Evolutionary conservation across 2,113 vertebrate species (phyloP).

Genomic region (Morone saxatilis): DNA sequence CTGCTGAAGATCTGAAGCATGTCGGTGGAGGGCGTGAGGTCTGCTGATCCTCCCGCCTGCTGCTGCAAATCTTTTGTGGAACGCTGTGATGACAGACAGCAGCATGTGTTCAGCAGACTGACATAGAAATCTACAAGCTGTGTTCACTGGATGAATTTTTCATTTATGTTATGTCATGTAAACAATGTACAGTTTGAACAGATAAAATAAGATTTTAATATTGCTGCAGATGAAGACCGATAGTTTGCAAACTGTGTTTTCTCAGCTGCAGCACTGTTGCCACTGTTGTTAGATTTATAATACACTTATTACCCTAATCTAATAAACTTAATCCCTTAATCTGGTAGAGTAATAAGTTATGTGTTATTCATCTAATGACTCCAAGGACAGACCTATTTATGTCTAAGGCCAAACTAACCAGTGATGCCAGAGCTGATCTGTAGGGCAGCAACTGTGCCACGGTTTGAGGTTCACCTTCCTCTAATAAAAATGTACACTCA

Average conservation of each 20-base stretch:
- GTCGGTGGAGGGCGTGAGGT: background rate
- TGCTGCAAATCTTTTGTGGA: conserved; percentile 52
- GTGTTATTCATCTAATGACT: background rate
- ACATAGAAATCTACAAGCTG: background rate
- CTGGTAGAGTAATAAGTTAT: background rate
- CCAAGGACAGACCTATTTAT: conserved; percentile 34
- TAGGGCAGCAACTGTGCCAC: background rate
- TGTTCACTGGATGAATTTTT: background rate
- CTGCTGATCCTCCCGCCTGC: conserved; percentile 25
- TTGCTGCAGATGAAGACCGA: background rate
- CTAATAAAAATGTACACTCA: background rate
- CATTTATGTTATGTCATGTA: background rate
- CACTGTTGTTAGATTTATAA: background rate
- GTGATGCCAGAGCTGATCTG: background rate
- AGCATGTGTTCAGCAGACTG: conserved; percentile 21
- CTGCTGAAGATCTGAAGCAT: conserved; percentile 25
- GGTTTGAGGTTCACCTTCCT: no score
- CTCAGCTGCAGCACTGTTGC: background rate
- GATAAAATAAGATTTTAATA: background rate
- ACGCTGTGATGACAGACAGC: conserved; percentile 38
- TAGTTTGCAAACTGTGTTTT: background rate
- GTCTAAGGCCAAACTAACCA: background rate
- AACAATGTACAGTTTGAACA: background rate
- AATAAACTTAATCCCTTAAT: conserved; percentile 1
- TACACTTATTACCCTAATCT: background rate